Conservation (phyloP, 2,797 vertebrate genomes). For the Taenioides sp. region DNA sequence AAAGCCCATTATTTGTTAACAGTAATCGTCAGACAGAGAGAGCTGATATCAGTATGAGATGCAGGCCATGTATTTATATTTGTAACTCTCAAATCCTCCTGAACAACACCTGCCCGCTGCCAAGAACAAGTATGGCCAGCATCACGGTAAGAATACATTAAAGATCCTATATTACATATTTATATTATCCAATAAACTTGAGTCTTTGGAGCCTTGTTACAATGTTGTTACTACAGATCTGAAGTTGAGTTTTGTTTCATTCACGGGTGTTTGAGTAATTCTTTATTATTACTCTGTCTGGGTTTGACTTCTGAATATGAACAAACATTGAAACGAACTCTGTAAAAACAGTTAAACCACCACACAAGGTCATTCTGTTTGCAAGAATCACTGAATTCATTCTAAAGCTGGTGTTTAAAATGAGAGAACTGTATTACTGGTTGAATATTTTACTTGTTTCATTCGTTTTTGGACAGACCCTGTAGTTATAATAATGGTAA, state of each 20-base stretch:
- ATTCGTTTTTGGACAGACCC: not conserved
- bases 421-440: not conserved
- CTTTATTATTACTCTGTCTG: too few relatives aligned
- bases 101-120: not conserved
- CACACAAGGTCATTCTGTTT: not conserved
- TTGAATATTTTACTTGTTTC: not conserved
- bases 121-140: not conserved
- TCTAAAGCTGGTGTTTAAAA: not conserved
- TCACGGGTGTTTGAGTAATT: too few relatives aligned
- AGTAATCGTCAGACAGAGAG: conserved; percentile 13
- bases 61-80: conserved; percentile 17
- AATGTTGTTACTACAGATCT: too few relatives aligned
- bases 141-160: too few relatives aligned
- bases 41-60: conserved; percentile 17
- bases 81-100: not conserved
- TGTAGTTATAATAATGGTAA: not conserved
- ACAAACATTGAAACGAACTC: too few relatives aligned
- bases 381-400: not conserved
- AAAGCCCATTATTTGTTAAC: conserved; percentile 30
- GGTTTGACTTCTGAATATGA: too few relatives aligned
- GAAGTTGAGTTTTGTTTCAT: too few relatives aligned
- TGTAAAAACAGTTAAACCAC: too few relatives aligned
- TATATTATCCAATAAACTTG: too few relatives aligned
- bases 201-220: too few relatives aligned
- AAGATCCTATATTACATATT: too few relatives aligned